Conservation (phyloP, 2,113 vertebrate species). For the Caracal caracal region DNA sequence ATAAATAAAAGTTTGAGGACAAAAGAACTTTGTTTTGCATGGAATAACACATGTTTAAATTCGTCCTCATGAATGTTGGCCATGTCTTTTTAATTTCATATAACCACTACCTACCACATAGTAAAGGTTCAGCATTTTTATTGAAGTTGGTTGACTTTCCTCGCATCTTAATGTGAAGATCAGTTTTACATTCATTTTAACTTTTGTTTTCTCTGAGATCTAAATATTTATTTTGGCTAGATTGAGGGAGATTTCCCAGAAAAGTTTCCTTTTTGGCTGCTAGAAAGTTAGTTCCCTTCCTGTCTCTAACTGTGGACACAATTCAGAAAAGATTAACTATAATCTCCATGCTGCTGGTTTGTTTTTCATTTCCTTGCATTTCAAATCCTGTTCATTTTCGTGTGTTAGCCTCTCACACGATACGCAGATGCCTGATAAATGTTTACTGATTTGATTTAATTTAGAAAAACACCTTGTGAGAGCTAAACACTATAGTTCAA, state of each 20-base stretch:
- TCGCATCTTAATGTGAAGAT: constrained; percentile 45
- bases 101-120: neutral
- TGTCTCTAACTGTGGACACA: constrained; percentile 55
- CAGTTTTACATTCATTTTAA: constrained; percentile 61
- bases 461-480: constrained; percentile 15
- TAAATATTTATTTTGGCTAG: constrained; percentile 78
- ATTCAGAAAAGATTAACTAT: constrained; percentile 48
- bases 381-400: constrained; percentile 37
- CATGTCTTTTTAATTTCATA: neutral
- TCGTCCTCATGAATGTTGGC: neutral
- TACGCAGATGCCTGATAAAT: constrained; percentile 37
- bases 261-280: constrained; percentile 58
- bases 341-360: neutral
- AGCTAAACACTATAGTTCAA: neutral
- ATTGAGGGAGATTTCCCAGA: constrained; percentile 61
- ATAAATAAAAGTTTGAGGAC: neutral
- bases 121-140: neutral
- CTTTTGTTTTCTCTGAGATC: constrained; percentile 63
- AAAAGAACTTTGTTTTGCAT: neutral
- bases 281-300: constrained; percentile 57
- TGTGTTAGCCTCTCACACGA: neutral
- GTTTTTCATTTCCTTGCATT: constrained; percentile 62
- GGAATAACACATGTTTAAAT: neutral
- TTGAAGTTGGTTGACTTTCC: neutral
- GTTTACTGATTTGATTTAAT: constrained; percentile 57